phyloP scores from a whole-genome alignment of 1,140 invertebrate genomes.

The Euglossa dilemma region DNA sequence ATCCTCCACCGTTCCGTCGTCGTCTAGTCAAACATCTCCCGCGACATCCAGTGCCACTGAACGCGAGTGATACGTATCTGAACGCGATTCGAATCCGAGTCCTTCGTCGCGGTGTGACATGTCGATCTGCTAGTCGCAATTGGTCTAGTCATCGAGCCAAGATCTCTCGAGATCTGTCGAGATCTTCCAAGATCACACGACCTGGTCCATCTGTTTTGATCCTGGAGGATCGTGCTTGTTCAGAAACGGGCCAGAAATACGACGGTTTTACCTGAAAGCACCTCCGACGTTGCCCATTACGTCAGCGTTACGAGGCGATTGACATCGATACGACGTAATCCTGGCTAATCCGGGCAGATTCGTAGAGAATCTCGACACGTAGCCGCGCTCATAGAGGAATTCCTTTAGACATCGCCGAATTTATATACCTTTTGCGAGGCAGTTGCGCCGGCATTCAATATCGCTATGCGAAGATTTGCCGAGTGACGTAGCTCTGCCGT shows the following conservation, averaged over 20 bases:
- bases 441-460: background rate
- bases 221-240: background rate
- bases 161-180: background rate
- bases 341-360: slow-evolving; percentile 28
- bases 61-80: background rate
- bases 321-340: slow-evolving; percentile 52
- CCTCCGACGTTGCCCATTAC: slow-evolving; percentile 12
- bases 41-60: background rate
- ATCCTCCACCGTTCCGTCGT: background rate
- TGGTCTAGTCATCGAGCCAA: background rate
- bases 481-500: background rate
- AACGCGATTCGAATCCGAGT: background rate
- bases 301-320: slow-evolving; percentile 41
- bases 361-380: background rate
- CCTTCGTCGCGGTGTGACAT: no score
- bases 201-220: background rate
- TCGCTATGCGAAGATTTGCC: background rate
- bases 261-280: background rate
- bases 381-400: slow-evolving; percentile 12
- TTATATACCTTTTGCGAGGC: background rate
- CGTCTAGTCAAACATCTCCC: background rate
- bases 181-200: background rate
- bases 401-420: background rate
- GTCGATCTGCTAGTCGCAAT: background rate
- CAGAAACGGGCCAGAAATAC: background rate